Evolutionary conservation across 2,888 invertebrate genomes (phyloP).

Genomic region (Parnassius mnemosyne): DNA sequence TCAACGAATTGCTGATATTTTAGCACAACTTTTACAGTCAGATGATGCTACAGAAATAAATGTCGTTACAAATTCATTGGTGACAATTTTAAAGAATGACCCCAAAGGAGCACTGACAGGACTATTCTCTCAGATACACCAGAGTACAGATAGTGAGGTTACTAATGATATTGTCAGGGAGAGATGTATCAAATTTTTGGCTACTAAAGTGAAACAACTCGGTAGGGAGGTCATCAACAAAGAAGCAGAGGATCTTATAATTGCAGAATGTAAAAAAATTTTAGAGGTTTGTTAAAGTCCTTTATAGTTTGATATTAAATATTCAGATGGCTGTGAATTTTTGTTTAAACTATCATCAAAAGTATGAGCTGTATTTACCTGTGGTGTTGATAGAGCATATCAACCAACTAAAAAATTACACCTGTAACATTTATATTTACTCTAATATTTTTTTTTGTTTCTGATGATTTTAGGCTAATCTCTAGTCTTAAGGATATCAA

Average conservation of each 20-base stretch:
- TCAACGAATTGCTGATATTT: conserved; percentile 92
- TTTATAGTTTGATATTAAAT: background rate
- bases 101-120: conserved; percentile 82
- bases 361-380: too few species aligned
- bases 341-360: too few species aligned
- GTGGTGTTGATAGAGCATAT: too few species aligned
- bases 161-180: conserved; percentile 88
- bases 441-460: too few species aligned
- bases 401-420: too few species aligned
- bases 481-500: too few species aligned
- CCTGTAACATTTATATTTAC: too few species aligned
- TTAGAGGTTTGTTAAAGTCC: conserved; percentile 79
- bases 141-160: conserved; percentile 69
- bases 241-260: conserved; percentile 91
- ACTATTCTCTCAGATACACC: conserved; percentile 80
- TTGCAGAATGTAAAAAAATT: conserved; percentile 92
- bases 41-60: conserved; percentile 92
- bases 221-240: conserved; percentile 89
- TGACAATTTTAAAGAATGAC: conserved; percentile 87
- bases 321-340: background rate
- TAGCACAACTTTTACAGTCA: conserved; percentile 93
- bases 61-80: conserved; percentile 90
- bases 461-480: too few species aligned
- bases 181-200: conserved; percentile 92
- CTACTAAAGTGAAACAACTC: conserved; percentile 89